Evolutionary conservation across 2,888 invertebrate species (phyloP).

Genomic region (Athalia circularis): DNA sequence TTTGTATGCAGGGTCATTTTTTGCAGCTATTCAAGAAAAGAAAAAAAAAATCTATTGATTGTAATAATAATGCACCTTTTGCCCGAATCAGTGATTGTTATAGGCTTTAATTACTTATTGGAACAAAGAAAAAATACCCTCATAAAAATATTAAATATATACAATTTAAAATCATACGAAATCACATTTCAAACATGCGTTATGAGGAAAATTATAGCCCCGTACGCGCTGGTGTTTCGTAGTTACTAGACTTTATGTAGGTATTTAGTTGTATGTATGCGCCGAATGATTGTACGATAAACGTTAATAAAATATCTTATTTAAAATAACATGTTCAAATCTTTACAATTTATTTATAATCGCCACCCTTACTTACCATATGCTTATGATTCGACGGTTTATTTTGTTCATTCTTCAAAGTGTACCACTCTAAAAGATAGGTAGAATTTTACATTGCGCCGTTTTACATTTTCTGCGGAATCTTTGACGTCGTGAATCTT

Average conservation of each 20-base stretch:
- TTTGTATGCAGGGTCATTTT: conserved; percentile 32
- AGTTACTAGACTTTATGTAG: conserved; percentile 51
- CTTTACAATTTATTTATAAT: conserved; percentile 3
- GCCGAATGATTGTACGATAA: conserved; percentile 63
- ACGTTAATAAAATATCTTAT: conserved; percentile 46
- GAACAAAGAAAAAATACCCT: not conserved
- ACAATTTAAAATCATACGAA: conserved; percentile 4
- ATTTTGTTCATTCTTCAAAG: too few relatives aligned
- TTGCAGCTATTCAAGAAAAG: conserved; percentile 10
- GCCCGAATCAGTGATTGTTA: conserved; percentile 5
- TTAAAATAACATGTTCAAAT: not conserved
- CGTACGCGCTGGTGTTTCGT: conserved; percentile 39
- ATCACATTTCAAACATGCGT: conserved; percentile 17
- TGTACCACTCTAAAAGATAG: too few relatives aligned
- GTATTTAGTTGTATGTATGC: conserved; percentile 67
- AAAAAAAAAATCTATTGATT: not conserved
- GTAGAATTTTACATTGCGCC: too few relatives aligned
- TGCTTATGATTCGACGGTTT: too few relatives aligned
- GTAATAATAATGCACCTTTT: not conserved
- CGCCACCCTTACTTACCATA: not conserved
- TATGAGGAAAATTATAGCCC: conserved; percentile 37
- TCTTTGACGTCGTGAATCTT: not conserved
- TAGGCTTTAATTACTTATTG: conserved; percentile 16
- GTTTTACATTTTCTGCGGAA: too few relatives aligned
- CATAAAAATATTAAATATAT: not conserved